Evolutionary conservation across 2,113 vertebrate species (phyloP), one percentile per base, ranked within the genome.

Genomic region (Dipodomys spectabilis): DNA sequence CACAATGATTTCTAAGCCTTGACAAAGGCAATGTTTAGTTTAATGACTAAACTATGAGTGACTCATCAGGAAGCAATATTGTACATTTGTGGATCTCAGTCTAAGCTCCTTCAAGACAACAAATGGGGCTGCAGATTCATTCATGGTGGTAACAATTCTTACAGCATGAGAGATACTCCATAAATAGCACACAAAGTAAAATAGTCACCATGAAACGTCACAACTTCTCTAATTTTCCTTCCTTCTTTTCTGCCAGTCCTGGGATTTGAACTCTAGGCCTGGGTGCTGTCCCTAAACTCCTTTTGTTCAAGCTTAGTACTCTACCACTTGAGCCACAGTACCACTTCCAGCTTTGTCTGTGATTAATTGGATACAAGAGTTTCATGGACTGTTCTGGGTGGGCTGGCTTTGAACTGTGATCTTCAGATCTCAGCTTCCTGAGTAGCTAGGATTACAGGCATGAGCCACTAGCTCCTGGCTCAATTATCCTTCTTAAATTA

Each of bases 401-500:
- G 53, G 53, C 15, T 57, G 53, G 53, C 15, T 57, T 57, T 16
- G 15, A 57, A 57, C 15, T 16, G 12, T 16, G 15, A 16, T 57
- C 53, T 2, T 57, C 53, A 57, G 53, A 57, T 57, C 15, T 57
- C 53, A 57, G 53, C 53, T 13, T 57, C 16, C 53, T 57, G 53
- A 57, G 53, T 57, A 57, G 12, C 15, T 18, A 57, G 53, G 53
- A 57, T 49, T 49, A 49, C 49, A 49, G 49, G 10, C 8, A 12
- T 13, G 53, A 57, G 15, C 53, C 53, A 57, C 53, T 57, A 13
- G 53, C 53, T 15, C 53, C 53, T 18, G 15, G 53, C 15, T 49
- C 19, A 57, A 68, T 39, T 88, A 88, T 65, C 39, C 44, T 93
- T 86, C 81, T 94, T 35, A 74, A 93, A 71, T 6, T 45, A 64